A percentile compares a stretch with the other conserved stretches of the same genome.
Evolutionary conservation across 2,888 invertebrate genomes (phyloP).

Genomic region (Nemotelus pantherinus): DNA sequence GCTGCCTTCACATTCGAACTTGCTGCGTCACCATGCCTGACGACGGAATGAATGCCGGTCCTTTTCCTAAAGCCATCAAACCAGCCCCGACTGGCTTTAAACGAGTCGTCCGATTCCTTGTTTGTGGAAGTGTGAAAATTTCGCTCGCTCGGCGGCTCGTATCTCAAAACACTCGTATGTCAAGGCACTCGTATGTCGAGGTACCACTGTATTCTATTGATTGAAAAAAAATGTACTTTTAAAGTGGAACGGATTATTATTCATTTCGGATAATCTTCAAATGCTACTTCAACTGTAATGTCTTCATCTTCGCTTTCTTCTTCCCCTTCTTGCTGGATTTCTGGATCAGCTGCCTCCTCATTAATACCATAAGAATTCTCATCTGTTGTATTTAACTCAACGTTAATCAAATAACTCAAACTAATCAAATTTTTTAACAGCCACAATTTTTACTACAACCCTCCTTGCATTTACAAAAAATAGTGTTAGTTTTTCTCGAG

Average conservation of each 20-base stretch:
- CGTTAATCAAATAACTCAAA: not conserved
- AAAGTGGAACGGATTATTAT: not conserved
- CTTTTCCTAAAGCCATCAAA: too few species aligned
- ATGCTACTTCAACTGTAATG: not conserved
- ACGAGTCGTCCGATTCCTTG: too few species aligned
- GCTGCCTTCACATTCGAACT: too few species aligned
- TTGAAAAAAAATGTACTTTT: too few species aligned
- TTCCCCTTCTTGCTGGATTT: not conserved
- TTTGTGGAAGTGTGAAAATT: too few species aligned
- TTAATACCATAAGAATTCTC: not conserved
- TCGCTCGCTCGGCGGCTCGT: too few species aligned
- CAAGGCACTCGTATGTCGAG: too few species aligned
- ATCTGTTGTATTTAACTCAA: not conserved
- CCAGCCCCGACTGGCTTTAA: too few species aligned
- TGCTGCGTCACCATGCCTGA: too few species aligned
- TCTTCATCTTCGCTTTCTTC: not conserved
- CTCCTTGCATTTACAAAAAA: not conserved
- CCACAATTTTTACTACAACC: not conserved
- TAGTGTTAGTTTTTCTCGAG: not conserved
- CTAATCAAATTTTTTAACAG: not conserved
- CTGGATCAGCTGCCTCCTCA: not conserved
- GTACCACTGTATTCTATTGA: too few species aligned
- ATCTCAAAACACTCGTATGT: too few species aligned
- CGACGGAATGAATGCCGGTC: too few species aligned
- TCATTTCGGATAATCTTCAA: not conserved